phyloP scores from a whole-genome alignment of 2,888 invertebrate species.

The Melitaea athalia region DNA sequence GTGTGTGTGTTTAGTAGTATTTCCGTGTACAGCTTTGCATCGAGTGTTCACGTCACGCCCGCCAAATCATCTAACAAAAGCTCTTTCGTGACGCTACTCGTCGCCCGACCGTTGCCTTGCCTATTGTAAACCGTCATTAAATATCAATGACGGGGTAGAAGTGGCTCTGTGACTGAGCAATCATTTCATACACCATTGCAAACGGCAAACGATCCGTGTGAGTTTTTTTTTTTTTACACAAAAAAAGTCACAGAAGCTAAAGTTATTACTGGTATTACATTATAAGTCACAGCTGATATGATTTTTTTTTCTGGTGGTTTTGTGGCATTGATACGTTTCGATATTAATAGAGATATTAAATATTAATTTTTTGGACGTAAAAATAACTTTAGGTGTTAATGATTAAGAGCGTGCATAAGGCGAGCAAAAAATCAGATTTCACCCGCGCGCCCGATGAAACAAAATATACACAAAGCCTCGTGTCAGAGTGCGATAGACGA shows the following conservation, averaged over 20 bases:
- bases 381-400: too few relatives aligned
- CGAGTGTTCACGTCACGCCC: constrained; percentile 52
- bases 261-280: neutral
- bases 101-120: constrained; percentile 38
- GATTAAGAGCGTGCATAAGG: too few relatives aligned
- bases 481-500: too few relatives aligned
- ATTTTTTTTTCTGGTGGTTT: too few relatives aligned
- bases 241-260: neutral
- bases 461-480: too few relatives aligned
- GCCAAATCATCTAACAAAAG: constrained; percentile 53
- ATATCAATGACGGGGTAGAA: constrained; percentile 50
- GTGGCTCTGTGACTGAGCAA: constrained; percentile 39
- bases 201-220: constrained; percentile 16
- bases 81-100: constrained; percentile 46
- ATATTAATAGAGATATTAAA: too few relatives aligned
- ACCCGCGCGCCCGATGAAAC: too few relatives aligned
- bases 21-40: neutral
- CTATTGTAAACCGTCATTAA: constrained; percentile 51
- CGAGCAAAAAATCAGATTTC: too few relatives aligned
- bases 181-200: constrained; percentile 42
- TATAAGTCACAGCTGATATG: too few relatives aligned
- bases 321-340: too few relatives aligned
- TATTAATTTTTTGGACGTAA: too few relatives aligned
- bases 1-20: neutral
- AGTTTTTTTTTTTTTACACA: neutral